Percentiles rank a stretch among this genome's conserved stretches.
These are phyloP conservation scores for Sitophilus oryzae DNA, from an alignment of 1,140 invertebrate genomes.

Conservation along the genomic window DNA sequence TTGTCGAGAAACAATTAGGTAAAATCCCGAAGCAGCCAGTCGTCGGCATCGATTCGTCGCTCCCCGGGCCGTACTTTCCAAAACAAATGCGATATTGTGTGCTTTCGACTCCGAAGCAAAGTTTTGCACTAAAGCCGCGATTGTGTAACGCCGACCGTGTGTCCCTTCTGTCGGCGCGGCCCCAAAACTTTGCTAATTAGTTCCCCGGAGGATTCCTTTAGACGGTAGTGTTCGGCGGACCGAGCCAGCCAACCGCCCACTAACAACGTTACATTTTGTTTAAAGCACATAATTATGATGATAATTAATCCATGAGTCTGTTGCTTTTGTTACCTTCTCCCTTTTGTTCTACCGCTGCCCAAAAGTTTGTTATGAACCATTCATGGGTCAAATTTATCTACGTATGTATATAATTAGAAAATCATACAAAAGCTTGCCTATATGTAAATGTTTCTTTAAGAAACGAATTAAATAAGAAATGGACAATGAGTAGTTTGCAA, in stretches of 20 bases:
- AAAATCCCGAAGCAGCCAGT: too few relatives aligned
- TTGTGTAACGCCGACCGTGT: slow-evolving; percentile 11
- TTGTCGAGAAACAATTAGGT: too few relatives aligned
- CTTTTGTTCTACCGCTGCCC: too few relatives aligned
- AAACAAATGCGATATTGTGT: slow-evolving; percentile 12
- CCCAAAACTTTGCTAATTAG: slow-evolving; percentile 24
- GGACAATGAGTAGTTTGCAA: too few relatives aligned
- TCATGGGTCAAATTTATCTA: too few relatives aligned
- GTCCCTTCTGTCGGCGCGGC: slow-evolving; percentile 16
- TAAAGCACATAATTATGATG: slow-evolving; percentile 8
- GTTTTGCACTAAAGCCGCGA: not conserved
- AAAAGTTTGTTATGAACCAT: too few relatives aligned
- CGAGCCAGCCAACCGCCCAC: not conserved
- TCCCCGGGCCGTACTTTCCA: too few relatives aligned
- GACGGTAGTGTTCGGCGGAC: not conserved
- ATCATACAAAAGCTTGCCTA: too few relatives aligned
- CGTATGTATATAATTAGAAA: too few relatives aligned
- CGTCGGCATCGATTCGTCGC: too few relatives aligned
- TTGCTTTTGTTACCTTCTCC: not conserved
- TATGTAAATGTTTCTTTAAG: too few relatives aligned
- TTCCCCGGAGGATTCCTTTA: slow-evolving; percentile 15
- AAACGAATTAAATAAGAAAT: too few relatives aligned
- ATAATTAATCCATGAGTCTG: not conserved
- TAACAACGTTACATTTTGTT: slow-evolving; percentile 7
- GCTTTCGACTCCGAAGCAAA: not conserved